Conservation (phyloP, 1,140 invertebrate species). For the Trachelipus rathkii region DNA sequence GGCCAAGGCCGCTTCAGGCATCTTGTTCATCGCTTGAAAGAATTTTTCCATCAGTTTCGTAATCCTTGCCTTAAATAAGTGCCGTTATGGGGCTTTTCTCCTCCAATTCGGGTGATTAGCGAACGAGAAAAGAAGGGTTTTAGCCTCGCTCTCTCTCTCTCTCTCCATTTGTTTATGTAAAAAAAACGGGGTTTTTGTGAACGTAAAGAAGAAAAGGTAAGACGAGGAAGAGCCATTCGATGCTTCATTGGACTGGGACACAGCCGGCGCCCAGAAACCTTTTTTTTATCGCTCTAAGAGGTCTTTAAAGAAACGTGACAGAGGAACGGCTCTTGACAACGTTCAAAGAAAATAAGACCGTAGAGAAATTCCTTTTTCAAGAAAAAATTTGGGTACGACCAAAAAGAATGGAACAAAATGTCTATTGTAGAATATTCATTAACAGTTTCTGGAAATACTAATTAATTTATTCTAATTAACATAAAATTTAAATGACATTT, state of each 20-base stretch:
- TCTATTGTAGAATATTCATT: too few relatives aligned
- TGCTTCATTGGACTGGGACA: constrained; percentile 3
- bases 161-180: constrained; percentile 13
- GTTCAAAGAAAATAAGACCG: background rate
- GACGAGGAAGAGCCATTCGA: background rate
- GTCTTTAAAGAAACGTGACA: constrained; percentile 10
- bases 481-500: too few relatives aligned
- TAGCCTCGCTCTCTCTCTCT: background rate
- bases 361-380: background rate
- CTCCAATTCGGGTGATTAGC: background rate
- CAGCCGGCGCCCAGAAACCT: background rate
- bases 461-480: too few relatives aligned
- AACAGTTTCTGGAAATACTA: too few relatives aligned
- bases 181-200: background rate
- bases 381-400: too few relatives aligned
- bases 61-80: constrained; percentile 5
- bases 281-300: background rate
- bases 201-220: background rate
- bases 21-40: background rate
- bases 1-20: background rate
- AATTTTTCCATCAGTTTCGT: background rate
- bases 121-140: constrained; percentile 4
- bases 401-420: too few relatives aligned
- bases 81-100: constrained; percentile 5
- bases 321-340: background rate